Percentiles rank a stretch among this genome's conserved stretches.
phyloP scores from a whole-genome alignment of 2,888 invertebrate genomes.

The Nephrotoma guestfalica region DNA sequence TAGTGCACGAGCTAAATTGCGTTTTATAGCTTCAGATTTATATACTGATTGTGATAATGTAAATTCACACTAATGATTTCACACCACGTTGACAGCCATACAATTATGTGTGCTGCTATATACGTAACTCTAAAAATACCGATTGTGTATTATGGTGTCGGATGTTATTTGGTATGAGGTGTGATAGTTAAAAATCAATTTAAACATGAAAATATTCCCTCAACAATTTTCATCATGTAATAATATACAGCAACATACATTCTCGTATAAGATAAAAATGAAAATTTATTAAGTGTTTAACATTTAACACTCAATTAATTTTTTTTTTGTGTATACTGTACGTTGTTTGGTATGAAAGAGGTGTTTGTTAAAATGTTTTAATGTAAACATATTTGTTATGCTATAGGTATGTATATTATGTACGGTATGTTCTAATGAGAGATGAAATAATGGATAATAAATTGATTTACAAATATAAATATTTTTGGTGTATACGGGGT shows the following conservation, averaged over 20 bases:
- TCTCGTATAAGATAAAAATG: background rate
- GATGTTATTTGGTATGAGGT: background rate
- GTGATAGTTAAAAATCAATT: background rate
- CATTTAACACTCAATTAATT: background rate
- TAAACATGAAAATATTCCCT: background rate
- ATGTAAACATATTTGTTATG: background rate
- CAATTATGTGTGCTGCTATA: background rate
- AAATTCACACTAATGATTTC: background rate
- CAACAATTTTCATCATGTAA: background rate
- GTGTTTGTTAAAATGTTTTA: background rate
- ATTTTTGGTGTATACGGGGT: background rate
- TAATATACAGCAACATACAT: background rate
- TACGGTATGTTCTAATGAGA: background rate
- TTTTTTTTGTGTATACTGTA: background rate
- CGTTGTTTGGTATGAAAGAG: background rate
- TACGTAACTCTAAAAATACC: background rate
- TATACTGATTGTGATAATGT: background rate
- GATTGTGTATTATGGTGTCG: background rate
- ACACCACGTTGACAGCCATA: background rate
- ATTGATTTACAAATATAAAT: background rate
- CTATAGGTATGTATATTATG: background rate
- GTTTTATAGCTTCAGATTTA: background rate
- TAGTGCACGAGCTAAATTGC: background rate
- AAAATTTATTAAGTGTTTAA: background rate
- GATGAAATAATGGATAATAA: background rate